Evolutionary conservation across 2,888 invertebrate genomes (phyloP).

Genomic region (Drosophila colorata): DNA sequence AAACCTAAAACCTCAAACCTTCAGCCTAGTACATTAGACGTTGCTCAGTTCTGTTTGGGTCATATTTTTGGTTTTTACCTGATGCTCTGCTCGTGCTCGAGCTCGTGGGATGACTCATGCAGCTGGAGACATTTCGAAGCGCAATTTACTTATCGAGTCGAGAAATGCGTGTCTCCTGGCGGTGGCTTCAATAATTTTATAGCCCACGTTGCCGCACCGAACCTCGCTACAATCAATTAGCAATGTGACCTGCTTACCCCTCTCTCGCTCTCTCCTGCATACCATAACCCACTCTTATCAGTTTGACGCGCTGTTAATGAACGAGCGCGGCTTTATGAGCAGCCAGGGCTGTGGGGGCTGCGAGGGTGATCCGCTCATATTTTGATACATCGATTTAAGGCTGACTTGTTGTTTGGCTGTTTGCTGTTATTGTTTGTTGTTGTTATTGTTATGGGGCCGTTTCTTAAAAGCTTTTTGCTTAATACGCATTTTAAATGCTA

Average conservation of each 20-base stretch:
- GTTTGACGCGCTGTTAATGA: slow-evolving; percentile 80
- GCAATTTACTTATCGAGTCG: slow-evolving; percentile 73
- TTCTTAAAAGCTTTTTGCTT: slow-evolving; percentile 76
- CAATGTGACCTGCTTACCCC: slow-evolving; percentile 74
- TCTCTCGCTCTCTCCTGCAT: slow-evolving; percentile 8
- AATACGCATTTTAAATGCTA: slow-evolving; percentile 82
- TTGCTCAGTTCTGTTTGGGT: slow-evolving; percentile 12
- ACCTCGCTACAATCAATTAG: slow-evolving; percentile 73
- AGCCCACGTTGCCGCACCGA: slow-evolving; percentile 64
- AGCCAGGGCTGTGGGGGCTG: neutral
- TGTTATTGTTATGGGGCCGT: slow-evolving; percentile 53
- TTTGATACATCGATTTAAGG: slow-evolving; percentile 73
- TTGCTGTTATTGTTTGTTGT: slow-evolving; percentile 39
- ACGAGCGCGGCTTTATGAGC: slow-evolving; percentile 52
- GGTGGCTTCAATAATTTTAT: slow-evolving; percentile 77
- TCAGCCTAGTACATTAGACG: slow-evolving; percentile 56
- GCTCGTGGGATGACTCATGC: slow-evolving; percentile 37
- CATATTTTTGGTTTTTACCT: slow-evolving; percentile 20
- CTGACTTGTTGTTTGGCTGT: slow-evolving; percentile 20
- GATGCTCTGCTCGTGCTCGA: slow-evolving; percentile 8
- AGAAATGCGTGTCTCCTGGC: slow-evolving; percentile 77
- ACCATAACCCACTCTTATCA: slow-evolving; percentile 54
- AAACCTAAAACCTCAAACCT: slow-evolving; percentile 3
- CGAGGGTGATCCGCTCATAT: slow-evolving; percentile 57
- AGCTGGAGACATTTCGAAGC: slow-evolving; percentile 38